Evolutionary conservation across 1,140 invertebrate species (phyloP).

Genomic region (Pararge aegeria): DNA sequence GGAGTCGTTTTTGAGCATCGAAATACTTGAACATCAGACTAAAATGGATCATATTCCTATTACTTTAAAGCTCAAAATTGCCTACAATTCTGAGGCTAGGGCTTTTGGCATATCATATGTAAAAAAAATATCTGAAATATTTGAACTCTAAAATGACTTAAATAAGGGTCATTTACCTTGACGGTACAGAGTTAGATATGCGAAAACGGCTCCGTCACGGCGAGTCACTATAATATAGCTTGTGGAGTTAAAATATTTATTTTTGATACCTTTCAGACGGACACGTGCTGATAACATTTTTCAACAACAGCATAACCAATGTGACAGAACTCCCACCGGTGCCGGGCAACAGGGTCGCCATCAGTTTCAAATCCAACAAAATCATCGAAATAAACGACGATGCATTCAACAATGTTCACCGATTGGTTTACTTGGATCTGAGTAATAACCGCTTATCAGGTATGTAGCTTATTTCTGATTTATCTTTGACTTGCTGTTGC

Average conservation of each 20-base stretch:
- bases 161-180: too few relatives aligned
- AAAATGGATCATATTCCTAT: too few relatives aligned
- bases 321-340: slow-evolving; percentile 54
- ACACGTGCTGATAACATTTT: slow-evolving; percentile 64
- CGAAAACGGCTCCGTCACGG: too few relatives aligned
- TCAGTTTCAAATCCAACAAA: slow-evolving; percentile 72
- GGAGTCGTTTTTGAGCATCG: too few relatives aligned
- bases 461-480: slow-evolving; percentile 35
- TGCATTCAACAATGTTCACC: slow-evolving; percentile 83
- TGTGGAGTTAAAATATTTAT: neutral
- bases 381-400: slow-evolving; percentile 81
- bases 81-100: too few relatives aligned
- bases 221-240: too few relatives aligned
- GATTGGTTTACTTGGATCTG: slow-evolving; percentile 85
- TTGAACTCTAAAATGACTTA: too few relatives aligned
- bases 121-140: too few relatives aligned
- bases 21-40: too few relatives aligned
- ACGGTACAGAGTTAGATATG: too few relatives aligned
- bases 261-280: slow-evolving; percentile 50
- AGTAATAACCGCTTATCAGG: slow-evolving; percentile 85
- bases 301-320: slow-evolving; percentile 67
- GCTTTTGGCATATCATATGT: too few relatives aligned
- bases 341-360: slow-evolving; percentile 53
- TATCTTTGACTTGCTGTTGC: neutral
- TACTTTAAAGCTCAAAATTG: too few relatives aligned